Base-by-base conservation (phyloP, 2,797 vertebrate genomes). In the Enteromius radiatus region DNA sequence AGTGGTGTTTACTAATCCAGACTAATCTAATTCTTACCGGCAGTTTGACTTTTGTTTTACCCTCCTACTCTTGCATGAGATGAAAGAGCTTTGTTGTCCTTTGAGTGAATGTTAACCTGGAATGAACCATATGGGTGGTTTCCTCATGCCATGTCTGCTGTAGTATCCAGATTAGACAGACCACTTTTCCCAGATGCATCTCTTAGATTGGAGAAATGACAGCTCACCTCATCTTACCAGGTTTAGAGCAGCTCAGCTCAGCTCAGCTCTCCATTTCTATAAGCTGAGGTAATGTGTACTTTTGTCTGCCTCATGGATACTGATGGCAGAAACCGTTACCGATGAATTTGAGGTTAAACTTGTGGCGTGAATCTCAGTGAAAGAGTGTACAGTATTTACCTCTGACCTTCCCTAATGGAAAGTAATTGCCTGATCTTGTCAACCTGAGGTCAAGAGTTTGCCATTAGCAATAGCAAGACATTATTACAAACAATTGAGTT, bases 11-110 rank as follows among this genome's bases (percentile, higher is more conserved):
- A 68, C 81, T 89, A 86, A 85, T 89, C 77, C 76, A 87, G 86
- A 79, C 86, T 91, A 91, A 92, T 91, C 90, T 87, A 88, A 91
- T 92, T 92, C 89, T 74, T 28, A 6, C 88, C 88, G 87, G 88
- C 89, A 86, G 88, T 88, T 74, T 59, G 17, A 54, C 41, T 69
- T 91, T 90, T 80, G n/a, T 52, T 67, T 68, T 86, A 6, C 11
- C 67, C 41, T 43, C 52, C 69, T 45, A 6, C 76, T 86, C 89
- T 91, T 73, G 47, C 41, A 49, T 36, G 12, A 17, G 47, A 75
- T 82, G 41, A 41, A 67, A 21, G 78, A 73, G 84, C 84, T 56
- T 65, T 81, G 80, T 75, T 75, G 33, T 23, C 19, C 38, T 41
- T 33, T 0, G n/a, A 80, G 69, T 49, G 78, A 85, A 83, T 86